Evolutionary conservation across 2,888 invertebrate genomes (phyloP), one percentile per base, ranked within the genome.

Genomic region (Laothoe populi): DNA sequence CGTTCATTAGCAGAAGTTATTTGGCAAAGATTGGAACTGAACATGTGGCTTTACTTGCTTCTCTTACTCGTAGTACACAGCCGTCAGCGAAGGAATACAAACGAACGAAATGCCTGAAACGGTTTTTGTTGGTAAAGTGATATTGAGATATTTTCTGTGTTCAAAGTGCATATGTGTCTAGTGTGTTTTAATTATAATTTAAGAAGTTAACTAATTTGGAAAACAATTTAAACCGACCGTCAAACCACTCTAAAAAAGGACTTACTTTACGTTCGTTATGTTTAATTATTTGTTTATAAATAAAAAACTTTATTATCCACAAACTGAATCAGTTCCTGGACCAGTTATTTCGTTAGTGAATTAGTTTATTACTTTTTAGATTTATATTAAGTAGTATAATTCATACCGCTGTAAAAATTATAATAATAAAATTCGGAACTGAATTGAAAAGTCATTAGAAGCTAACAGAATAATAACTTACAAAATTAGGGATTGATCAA

Each of bases 71-170:
- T 87, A 87, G 84, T 87, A 65, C 78, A 82, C 68, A 82, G 81
- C 70, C 78, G 83, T 70, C 85, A 82, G 72, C 82, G 83, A 74
- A 85, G 77, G 81, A 83, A 82, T 70, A 80, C 75, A 71, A 71
- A 82, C 79, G 77, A 78, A 72, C 83, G 79, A 81, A 77, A 90
- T 91, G 90, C 73, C 84, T 80, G 87, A 88, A 74, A 82, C 82
- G 63, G 83, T 90, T 66, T 80, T 84, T 70, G 79, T 90, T 63
- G 91, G 91, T 91, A 90, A 87, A 74, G 77, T 82, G 73, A 23
- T 65, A 65, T 66, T 64, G 65, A 42, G 11, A 42, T 60, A 19
- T 60, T 53, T 64, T 61, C 69, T 63, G 49, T 66, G 66, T 24
- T 40, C 44, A 60, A 60, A 65, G 63, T 45, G 49, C 46, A 53